Evolutionary conservation across 1,140 invertebrate genomes (phyloP).

Genomic region (Penaeus indicus): DNA sequence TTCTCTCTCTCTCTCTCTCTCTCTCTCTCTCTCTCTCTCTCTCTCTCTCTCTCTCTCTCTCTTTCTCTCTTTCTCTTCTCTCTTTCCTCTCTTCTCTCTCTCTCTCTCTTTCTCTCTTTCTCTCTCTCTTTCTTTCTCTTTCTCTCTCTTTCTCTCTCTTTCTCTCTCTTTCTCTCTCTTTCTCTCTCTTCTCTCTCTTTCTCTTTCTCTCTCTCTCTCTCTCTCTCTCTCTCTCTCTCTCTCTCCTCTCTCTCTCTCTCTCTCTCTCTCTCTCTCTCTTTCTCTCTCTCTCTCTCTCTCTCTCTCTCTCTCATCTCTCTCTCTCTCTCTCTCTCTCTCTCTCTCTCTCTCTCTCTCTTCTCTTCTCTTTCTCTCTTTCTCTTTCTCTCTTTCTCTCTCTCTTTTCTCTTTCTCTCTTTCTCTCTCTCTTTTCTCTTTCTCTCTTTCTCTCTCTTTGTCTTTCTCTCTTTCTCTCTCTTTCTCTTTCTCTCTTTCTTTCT

Average conservation of each 20-base stretch:
- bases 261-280: neutral
- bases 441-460: slow-evolving; percentile 12
- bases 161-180: slow-evolving; percentile 35
- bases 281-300: slow-evolving; percentile 30
- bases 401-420: neutral
- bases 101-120: slow-evolving; percentile 41
- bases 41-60: neutral
- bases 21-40: slow-evolving; percentile 38
- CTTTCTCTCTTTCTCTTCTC: neutral
- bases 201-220: slow-evolving; percentile 32
- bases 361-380: slow-evolving; percentile 24
- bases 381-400: neutral
- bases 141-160: slow-evolving; percentile 37
- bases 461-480: no score
- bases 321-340: slow-evolving; percentile 6
- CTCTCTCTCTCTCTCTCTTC: slow-evolving; percentile 26
- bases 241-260: slow-evolving; percentile 28
- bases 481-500: no score
- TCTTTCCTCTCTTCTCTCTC: slow-evolving; percentile 22
- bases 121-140: slow-evolving; percentile 26
- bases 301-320: slow-evolving; percentile 28
- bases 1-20: slow-evolving; percentile 32
- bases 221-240: slow-evolving; percentile 22
- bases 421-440: slow-evolving; percentile 43
- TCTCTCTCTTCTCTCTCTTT: slow-evolving; percentile 7